Evolutionary conservation across 2,888 invertebrate genomes (phyloP), one percentile per base, ranked within the genome.

Genomic region (Osedax fenrisi): DNA sequence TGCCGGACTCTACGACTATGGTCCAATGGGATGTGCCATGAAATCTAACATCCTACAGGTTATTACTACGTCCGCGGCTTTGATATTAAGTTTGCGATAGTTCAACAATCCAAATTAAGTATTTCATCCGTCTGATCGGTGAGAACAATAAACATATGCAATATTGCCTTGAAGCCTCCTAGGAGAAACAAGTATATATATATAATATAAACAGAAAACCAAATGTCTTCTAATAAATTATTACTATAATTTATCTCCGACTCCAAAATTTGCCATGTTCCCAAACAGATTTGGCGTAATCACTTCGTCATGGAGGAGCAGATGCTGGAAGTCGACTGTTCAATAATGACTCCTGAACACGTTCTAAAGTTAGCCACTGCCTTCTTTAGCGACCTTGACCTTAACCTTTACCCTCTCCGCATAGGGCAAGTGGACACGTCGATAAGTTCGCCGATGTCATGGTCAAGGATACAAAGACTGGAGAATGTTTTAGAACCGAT

Each of bases 391-490:
- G 41, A 41, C 10, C 41, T 10, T 41, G 41, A 41, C 41, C 41
- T 41, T 41, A 41, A 10, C 17, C 10, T 41, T 10, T 41, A 41
- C 17, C 17, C 41, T 10, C 41, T 41, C 17, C 5, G 5, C 17
- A 10, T 82, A 89, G 89, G 83, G 95, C 98, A 22, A 98, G 97
- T 3, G 98, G 98, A 0, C 98, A 99, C 85, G 97, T 98, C 0
- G 98, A 98, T 81, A 88, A 97, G 75, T 99, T 99, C 87, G 95
- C 97, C 69, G 98, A 99, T 87, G 89, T 94, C 76, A 99, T 99
- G 98, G 96, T 97, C 0, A 99, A 98, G 85, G 98, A 99, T 87
- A 81, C 90, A 0, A 91, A 92, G 84, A 92, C 89, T 78, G 98
- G 98, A 3, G 98, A 99, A 84, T 99, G 98, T 82, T 98, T 96